phyloP scores from a whole-genome alignment of 2,888 invertebrate species.

The Stramonita haemastoma region DNA sequence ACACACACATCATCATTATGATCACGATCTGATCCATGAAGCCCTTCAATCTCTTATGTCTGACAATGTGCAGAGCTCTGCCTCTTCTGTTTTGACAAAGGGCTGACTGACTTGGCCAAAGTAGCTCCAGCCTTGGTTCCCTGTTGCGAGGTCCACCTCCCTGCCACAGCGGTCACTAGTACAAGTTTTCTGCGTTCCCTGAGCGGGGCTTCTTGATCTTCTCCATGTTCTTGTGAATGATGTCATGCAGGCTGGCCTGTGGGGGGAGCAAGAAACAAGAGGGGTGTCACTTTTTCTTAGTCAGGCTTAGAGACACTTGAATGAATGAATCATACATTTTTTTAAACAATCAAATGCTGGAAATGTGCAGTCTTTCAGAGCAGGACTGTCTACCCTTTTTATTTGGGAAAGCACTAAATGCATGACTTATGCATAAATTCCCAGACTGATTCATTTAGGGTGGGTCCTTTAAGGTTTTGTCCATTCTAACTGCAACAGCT shows the following conservation, averaged over 20 bases:
- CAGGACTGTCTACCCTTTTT: no score
- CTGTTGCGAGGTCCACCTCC: not conserved
- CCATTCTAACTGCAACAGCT: no score
- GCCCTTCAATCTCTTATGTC: not conserved
- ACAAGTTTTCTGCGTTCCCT: conserved; percentile 75
- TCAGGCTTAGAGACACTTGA: not conserved
- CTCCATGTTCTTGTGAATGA: conserved; percentile 98
- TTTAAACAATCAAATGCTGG: no score
- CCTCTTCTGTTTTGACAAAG: not conserved
- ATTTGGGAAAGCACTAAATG: no score
- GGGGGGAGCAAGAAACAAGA: conserved; percentile 37
- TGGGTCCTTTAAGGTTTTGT: no score
- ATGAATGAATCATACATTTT: no score
- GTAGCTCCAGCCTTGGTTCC: not conserved
- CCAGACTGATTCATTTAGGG: no score
- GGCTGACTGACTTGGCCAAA: no score
- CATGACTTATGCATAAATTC: no score
- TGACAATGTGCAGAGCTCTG: not conserved
- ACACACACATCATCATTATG: no score
- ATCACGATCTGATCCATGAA: not conserved
- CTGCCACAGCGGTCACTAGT: conserved; percentile 57
- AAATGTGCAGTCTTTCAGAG: no score
- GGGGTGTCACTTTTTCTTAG: not conserved
- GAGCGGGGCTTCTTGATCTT: conserved; percentile 98
- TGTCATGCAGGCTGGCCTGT: conserved; percentile 94